Conservation (phyloP, 2,113 vertebrate genomes). For the Hemicordylus capensis region DNA sequence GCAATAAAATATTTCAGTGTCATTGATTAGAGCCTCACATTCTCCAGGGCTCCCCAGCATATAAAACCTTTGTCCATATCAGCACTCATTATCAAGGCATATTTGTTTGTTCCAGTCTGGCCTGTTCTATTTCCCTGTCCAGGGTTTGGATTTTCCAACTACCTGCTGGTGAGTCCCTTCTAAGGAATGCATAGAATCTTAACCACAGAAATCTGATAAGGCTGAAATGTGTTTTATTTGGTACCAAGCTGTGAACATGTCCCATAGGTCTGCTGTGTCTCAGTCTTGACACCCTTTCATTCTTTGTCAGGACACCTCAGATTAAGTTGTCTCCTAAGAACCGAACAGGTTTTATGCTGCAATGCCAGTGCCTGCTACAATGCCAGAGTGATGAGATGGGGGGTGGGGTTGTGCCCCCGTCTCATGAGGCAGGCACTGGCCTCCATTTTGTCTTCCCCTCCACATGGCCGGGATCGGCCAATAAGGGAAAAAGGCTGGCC, state of each 20-base stretch:
- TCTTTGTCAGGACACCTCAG: background rate
- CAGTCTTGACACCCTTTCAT: slow-evolving; percentile 45
- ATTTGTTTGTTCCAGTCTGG: background rate
- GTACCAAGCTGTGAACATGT: slow-evolving; percentile 33
- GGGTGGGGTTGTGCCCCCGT: too few species aligned
- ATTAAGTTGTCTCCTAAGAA: slow-evolving; percentile 18
- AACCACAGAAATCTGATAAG: slow-evolving; percentile 31
- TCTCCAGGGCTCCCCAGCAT: slow-evolving; percentile 19
- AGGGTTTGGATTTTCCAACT: slow-evolving; percentile 13
- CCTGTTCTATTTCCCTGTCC: slow-evolving; percentile 8
- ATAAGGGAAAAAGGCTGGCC: too few species aligned
- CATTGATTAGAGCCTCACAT: background rate
- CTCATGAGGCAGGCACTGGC: too few species aligned
- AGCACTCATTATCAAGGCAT: background rate
- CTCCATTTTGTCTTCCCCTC: too few species aligned
- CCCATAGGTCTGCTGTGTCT: slow-evolving; percentile 22
- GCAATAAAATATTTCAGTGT: background rate
- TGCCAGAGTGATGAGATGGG: too few species aligned
- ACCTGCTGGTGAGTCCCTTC: slow-evolving; percentile 16
- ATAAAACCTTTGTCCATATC: background rate
- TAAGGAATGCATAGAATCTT: slow-evolving; percentile 22
- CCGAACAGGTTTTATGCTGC: background rate
- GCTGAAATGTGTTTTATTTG: background rate
- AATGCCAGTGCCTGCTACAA: too few species aligned
- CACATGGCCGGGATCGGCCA: too few species aligned